Base-by-base conservation (phyloP, 2,797 vertebrate species). In the Microchirus variegatus region DNA sequence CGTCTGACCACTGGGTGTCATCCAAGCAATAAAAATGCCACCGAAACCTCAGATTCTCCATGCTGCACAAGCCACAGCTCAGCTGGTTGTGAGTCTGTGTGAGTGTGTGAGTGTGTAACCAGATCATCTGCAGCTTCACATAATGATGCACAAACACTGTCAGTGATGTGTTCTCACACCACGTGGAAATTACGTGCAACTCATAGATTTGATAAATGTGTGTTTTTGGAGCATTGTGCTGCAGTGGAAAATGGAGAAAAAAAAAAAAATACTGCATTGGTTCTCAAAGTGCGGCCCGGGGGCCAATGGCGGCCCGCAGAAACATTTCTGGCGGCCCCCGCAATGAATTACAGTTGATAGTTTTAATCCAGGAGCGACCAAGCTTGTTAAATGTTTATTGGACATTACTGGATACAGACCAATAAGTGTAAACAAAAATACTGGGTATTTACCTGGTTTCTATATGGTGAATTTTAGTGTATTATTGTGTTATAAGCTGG, bases 1-100 rank as follows among this genome's bases (percentile, higher is more conserved):
- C 77, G 73, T 90, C 67, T 87, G 84, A 86, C 90, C 90, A 90
- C 90, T 92, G 87, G 90, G 90, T 91, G 89, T 90, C 89, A 89
- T 87, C 88, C 80, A 84, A 88, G 86, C 87, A 84, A 83, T 89
- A 85, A 67, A 88, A 84, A 88, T 84, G 72, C 73, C 56, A 65
- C 55, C 55, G 74, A 67, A 84, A 61, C 78, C 63, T 38, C 67
- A 70, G 73, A 67, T 53, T 17, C 67, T 77, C 50, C 64, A 50
- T 75, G 78, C 75, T 77, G 84, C 67, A 83, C 88, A 82, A 88
- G 81, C 88, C 83, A 90, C 82, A 79, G 76, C 83, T 84, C 85
- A 75, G 68, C 67, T 71, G 18, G 70, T 75, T 26, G 73, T 75
- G 70, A 61, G 62, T 46, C n/a, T n/a, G n/a, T n/a, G n/a, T n/a